Base-by-base conservation (phyloP, 2,113 vertebrate genomes). In the Muntiacus muntjak region DNA sequence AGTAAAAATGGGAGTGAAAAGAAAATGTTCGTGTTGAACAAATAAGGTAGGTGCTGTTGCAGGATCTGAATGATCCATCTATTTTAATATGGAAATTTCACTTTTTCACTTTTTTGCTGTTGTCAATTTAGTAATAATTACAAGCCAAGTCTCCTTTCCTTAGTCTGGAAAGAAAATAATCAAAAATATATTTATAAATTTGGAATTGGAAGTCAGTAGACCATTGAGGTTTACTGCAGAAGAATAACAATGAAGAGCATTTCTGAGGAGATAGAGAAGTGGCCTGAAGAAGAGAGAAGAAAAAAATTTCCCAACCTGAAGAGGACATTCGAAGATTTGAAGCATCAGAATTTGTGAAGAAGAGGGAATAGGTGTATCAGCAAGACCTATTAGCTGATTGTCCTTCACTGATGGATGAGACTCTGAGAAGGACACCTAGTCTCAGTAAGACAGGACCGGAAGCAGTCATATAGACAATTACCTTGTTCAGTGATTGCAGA, bases 391-490 rank as follows among this genome's bases (percentile, higher is more conserved):
- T 43, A 91, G 7, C 16, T 17, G 30, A 17, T 52, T 54, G 4
- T 13, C 30, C 14, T 62, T 45, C 23, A 47, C 0, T 45, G 36
- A 33, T 19, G 8, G 1, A 23, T 0, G 8, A 81, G 6, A 9
- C 7, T 83, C 23, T 71, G 3, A 58, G 36, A 91, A 33, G 16
- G 81, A 50, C 21, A 7, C 17, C 58, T 74, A 11, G 14, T 45
- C 50, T 81, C 33, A 12, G 0, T 25, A 71, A 79, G 25, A 58
- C 1, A 50, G 28, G 23, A 7, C 33, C 0, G 5, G 45, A 84
- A 36, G 1, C 4, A 28, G 8, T 1, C 30, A 19, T 11, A 1
- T 14, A 74, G 71, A 33, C 57, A 9, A 3, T n/a, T 43, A 30
- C 15, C 2, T 87, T 57, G 26, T 54, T 79, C 33, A 52, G 9